These are phyloP conservation scores for Homalodisca vitripennis DNA, from an alignment of 1,140 invertebrate genomes.

Conservation along the genomic window DNA sequence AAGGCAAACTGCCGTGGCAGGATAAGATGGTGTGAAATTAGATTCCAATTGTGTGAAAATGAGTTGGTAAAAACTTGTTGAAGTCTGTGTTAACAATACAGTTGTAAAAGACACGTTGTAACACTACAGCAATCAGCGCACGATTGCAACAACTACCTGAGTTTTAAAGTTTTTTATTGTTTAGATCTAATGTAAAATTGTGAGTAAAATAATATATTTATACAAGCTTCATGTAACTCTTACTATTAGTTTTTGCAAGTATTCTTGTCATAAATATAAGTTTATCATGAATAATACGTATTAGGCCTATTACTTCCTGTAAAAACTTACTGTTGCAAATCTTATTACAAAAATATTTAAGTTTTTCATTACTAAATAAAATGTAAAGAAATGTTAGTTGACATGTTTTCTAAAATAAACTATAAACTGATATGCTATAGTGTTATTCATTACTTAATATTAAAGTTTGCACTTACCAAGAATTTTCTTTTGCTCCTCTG, in stretches of 20 bases:
- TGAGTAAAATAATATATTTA: too few species aligned
- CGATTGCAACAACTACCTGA: too few species aligned
- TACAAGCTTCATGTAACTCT: too few species aligned
- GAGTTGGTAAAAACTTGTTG: too few species aligned
- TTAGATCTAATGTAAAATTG: too few species aligned
- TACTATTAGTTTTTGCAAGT: too few species aligned
- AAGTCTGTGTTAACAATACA: too few species aligned
- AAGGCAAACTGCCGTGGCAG: constrained; percentile 25
- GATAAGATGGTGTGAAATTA: constrained; percentile 10
- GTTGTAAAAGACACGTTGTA: not conserved
- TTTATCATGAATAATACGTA: too few species aligned
- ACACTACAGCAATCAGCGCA: not conserved
- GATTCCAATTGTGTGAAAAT: too few species aligned
- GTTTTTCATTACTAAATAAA: not conserved
- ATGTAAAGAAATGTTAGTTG: not conserved
- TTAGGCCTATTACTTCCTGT: too few species aligned
- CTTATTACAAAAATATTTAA: not conserved
- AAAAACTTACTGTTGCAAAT: not conserved
- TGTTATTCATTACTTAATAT: not conserved
- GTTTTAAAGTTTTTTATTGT: not conserved
- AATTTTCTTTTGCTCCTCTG: constrained; percentile 10
- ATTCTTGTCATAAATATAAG: too few species aligned
- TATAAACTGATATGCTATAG: not conserved
- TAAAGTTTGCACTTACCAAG: not conserved
- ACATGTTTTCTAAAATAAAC: not conserved